Evolutionary conservation across 2,113 vertebrate genomes (phyloP).

Genomic region (Excalfactoria chinensis): DNA sequence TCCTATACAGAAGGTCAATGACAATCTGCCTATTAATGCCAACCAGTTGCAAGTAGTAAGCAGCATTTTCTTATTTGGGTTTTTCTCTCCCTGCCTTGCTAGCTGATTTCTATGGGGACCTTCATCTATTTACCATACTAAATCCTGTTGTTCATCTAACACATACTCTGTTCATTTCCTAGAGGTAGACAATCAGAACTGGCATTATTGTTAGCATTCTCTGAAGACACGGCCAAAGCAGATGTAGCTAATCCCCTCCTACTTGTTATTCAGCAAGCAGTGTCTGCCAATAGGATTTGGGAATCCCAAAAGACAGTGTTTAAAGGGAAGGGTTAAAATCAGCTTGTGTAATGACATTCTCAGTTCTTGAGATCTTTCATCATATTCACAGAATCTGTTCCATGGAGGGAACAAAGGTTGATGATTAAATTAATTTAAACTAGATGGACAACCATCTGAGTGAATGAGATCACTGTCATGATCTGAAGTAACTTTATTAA

Average conservation of each 20-base stretch:
- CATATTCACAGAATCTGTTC: conserved; percentile 31
- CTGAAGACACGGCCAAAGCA: conserved; percentile 45
- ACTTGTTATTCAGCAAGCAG: conserved; percentile 59
- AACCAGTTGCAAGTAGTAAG: conserved; percentile 33
- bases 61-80: conserved; percentile 4
- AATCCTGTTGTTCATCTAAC: conserved; percentile 47
- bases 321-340: conserved; percentile 63
- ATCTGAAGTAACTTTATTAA: conserved; percentile 60
- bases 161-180: conserved; percentile 47
- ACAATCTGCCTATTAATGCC: conserved; percentile 53
- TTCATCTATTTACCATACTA: conserved; percentile 51
- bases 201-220: conserved; percentile 37
- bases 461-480: conserved; percentile 25
- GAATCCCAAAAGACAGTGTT: conserved; percentile 26
- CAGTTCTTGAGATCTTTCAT: conserved; percentile 1
- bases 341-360: conserved; percentile 19
- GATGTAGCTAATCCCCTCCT: conserved; percentile 58
- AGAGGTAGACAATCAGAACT: conserved; percentile 35
- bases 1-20: conserved; percentile 63
- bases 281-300: conserved; percentile 50
- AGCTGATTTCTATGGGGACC: conserved; percentile 57
- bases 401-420: conserved; percentile 14
- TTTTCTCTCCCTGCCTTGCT: conserved; percentile 39
- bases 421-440: conserved; percentile 58
- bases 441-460: conserved; percentile 6